Base-by-base conservation (phyloP, 2,888 invertebrate species). In the Didymodactylos carnosus region DNA sequence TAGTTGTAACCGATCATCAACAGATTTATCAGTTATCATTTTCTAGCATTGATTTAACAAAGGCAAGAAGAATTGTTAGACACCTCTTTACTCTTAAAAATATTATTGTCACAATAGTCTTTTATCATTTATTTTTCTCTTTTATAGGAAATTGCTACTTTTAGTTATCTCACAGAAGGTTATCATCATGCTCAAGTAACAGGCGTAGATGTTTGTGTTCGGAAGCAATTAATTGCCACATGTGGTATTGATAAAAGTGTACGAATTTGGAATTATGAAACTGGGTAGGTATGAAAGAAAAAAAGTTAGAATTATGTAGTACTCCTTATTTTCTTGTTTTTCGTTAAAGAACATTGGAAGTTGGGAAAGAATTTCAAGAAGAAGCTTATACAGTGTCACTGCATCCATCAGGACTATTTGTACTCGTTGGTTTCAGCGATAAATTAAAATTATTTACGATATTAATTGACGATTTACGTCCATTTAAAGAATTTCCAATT, bases 251-350 rank as follows among this genome's bases (percentile, higher is more conserved):
- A 94, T 82, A 88, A 90, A 78, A 91, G 91, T 46, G 87, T 94
- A 71, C 87, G 92, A 72, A 87, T 94, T 69, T 94, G 94, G 94
- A 91, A 94, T 81, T 94, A 91, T 81, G 89, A 91, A 83, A 89
- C 89, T 0, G 89, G 89, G 80, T 89, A 76, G 75, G 78, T 29
- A 73, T 40, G 40, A 71, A n/a, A n/a, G n/a, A n/a, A n/a, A n/a
- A n/a, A n/a, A n/a, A n/a, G n/a, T n/a, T n/a, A n/a, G n/a, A n/a
- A 53, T 43, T 41, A 27, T 81, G 81, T 69, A 29, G 23, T 43
- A 11, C 3, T 71, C 39, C 27, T 16, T 3, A 40, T 19, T 69
- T 39, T 1, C 39, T 25, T 70, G 6, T 6, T 39, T 14, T 39
- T 14, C 5, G 35, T 69, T 78, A 23, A 77, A 83, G 83, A 77